A percentile compares a stretch with the other conserved stretches of the same genome.
Conservation (phyloP, 1,140 invertebrate species). For the Ceratitis capitata region DNA sequence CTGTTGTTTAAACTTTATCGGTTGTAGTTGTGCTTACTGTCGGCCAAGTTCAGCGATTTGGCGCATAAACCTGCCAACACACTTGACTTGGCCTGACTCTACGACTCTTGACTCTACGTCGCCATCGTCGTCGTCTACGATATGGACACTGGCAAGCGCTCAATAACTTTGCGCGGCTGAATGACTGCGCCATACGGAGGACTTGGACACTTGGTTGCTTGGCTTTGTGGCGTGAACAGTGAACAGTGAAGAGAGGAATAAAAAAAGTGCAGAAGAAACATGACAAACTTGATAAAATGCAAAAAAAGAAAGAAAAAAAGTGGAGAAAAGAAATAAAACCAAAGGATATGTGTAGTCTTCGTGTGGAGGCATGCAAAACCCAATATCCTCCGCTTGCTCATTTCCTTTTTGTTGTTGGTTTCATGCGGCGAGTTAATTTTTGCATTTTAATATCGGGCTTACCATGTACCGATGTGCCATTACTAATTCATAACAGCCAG, state of each 20-base stretch:
- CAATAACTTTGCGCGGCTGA: too few species aligned
- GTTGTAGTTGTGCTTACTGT: constrained; percentile 4
- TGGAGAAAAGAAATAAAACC: not conserved
- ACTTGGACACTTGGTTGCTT: not conserved
- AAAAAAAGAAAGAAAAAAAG: not conserved
- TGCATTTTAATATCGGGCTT: constrained; percentile 8
- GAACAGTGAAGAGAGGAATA: not conserved
- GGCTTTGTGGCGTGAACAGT: not conserved
- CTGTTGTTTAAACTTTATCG: constrained; percentile 34
- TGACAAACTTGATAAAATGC: not conserved
- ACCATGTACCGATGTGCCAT: constrained; percentile 4
- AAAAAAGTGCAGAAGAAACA: not conserved
- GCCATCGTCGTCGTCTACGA: not conserved
- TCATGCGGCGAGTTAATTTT: not conserved
- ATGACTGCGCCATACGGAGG: too few species aligned
- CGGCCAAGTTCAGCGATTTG: constrained; percentile 22
- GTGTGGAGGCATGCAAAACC: not conserved
- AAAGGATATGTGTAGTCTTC: not conserved
- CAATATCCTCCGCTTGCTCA: not conserved
- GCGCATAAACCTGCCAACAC: constrained; percentile 32
- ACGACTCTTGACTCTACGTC: not conserved
- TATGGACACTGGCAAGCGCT: not conserved
- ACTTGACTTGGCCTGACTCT: constrained; percentile 26
- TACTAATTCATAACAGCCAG: constrained; percentile 29
- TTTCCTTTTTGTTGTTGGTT: not conserved